Evolutionary conservation across 1,140 invertebrate genomes (phyloP), one percentile per base, ranked within the genome.

Genomic region (Drosophila burlai): DNA sequence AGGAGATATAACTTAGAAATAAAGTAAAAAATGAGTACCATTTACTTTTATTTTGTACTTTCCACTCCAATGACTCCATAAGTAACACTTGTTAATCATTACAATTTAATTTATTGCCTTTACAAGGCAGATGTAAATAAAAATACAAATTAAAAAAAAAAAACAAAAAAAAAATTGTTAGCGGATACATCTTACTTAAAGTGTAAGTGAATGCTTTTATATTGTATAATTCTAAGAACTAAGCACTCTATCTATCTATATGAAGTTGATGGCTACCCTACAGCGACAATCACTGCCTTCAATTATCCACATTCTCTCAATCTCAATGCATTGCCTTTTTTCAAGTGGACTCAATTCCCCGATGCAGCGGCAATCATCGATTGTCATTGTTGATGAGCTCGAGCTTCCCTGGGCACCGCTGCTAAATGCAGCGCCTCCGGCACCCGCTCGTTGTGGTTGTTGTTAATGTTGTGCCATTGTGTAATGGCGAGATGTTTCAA

Each of bases 401-500:
- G 18, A 4, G 13, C 42, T 40, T 34, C 34, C 65, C 38, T 7
- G 15, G 36, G 16, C 54, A n/a, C 15, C 21, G 21, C 36, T 21
- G 21, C 54, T 55, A 40, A 55, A 55, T 55, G 54, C 54, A 24
- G 21, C 18, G 34, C 21, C 54, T 16, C 21, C 13, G 9, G 9
- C 21, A 18, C 10, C 31, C 10, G 3, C 49, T 8, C 13, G 49
- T 13, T 18, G 29, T 52, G 21, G 18, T 55, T 38, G 52, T 38
- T 24, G 52, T 24, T 38, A 24, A 55, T 57, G 36, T 54, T 72
- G 43, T 49, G 55, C 45, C 67, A 73, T 73, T 73, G 69, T 73
- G 69, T 72, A 73, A 73, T 73, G 69, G 47, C 59, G 43, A 65
- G 55, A 68, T 65, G 66, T 69, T 69, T 75, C 63, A 69, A 63